Percentiles rank a stretch among this genome's conserved stretches.
Conservation (phyloP, 2,113 vertebrate genomes). For the Neofelis nebulosa region DNA sequence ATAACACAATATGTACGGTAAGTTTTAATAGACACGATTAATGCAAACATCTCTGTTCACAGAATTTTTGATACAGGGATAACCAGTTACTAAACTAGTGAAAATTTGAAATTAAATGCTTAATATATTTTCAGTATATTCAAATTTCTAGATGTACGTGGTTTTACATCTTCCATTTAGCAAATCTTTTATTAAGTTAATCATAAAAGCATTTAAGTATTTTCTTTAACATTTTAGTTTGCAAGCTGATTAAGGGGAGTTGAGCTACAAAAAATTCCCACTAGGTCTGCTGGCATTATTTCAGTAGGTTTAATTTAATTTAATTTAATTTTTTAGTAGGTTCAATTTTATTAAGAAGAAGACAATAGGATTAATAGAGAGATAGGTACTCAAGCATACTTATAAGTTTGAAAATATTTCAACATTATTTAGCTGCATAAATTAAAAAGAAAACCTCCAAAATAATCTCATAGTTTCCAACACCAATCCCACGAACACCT, state of each 20-base stretch:
- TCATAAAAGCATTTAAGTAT: conserved; percentile 17
- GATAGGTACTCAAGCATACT: neutral
- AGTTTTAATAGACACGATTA: conserved; percentile 57
- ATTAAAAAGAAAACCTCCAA: neutral
- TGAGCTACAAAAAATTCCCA: neutral
- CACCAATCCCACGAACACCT: neutral
- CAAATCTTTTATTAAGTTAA: conserved; percentile 16
- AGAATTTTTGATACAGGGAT: neutral
- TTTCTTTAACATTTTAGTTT: neutral
- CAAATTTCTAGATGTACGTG: neutral
- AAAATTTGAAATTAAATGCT: conserved; percentile 33
- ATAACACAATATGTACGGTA: conserved; percentile 83
- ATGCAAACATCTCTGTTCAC: neutral
- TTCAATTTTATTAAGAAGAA: neutral
- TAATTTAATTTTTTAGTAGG: neutral
- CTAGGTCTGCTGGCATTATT: neutral
- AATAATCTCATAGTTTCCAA: neutral
- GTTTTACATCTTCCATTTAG: neutral
- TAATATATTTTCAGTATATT: neutral
- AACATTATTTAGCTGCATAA: neutral
- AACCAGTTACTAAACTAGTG: neutral
- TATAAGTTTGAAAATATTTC: conserved; percentile 18
- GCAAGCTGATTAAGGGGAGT: neutral
- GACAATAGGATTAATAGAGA: neutral
- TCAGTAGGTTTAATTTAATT: neutral